These are phyloP conservation scores for Hesperia comma DNA, from an alignment of 2,888 invertebrate genomes.

Conservation along the genomic window DNA sequence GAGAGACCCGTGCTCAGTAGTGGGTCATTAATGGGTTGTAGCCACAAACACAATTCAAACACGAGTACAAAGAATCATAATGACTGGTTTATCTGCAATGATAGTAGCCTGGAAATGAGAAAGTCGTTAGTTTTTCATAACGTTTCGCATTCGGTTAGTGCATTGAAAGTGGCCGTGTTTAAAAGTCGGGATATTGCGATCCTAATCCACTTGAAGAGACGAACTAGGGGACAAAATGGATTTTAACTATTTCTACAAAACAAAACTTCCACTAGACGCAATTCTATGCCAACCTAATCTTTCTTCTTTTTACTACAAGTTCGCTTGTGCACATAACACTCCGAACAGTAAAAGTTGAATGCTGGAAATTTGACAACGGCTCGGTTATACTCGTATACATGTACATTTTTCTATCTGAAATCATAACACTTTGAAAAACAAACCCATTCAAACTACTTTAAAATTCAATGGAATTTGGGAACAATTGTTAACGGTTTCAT, in stretches of 20 bases:
- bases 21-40: too few relatives aligned
- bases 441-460: conserved; percentile 38
- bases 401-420: conserved; percentile 37
- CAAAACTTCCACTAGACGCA: conserved; percentile 1
- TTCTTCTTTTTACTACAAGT: conserved; percentile 12
- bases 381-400: conserved; percentile 19
- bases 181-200: conserved; percentile 16
- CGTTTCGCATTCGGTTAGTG: conserved; percentile 11
- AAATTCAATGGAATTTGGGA: conserved; percentile 40
- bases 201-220: conserved; percentile 18
- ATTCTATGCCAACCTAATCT: conserved; percentile 1
- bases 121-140: conserved; percentile 8
- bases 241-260: conserved; percentile 7
- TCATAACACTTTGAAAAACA: conserved; percentile 38
- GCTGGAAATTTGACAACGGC: conserved; percentile 23
- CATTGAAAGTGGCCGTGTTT: background rate
- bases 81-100: background rate
- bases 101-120: background rate
- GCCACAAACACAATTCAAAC: too few relatives aligned
- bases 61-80: too few relatives aligned
- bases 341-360: conserved; percentile 14
- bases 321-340: conserved; percentile 3
- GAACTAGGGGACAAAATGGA: conserved; percentile 1
- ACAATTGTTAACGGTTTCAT: conserved; percentile 46
- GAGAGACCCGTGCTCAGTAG: too few relatives aligned